A percentile compares a stretch with the other conserved stretches of the same genome.
These are phyloP conservation scores for Typhlichthys subterraneus DNA, from an alignment of 2,797 vertebrate species.

Conservation along the genomic window DNA sequence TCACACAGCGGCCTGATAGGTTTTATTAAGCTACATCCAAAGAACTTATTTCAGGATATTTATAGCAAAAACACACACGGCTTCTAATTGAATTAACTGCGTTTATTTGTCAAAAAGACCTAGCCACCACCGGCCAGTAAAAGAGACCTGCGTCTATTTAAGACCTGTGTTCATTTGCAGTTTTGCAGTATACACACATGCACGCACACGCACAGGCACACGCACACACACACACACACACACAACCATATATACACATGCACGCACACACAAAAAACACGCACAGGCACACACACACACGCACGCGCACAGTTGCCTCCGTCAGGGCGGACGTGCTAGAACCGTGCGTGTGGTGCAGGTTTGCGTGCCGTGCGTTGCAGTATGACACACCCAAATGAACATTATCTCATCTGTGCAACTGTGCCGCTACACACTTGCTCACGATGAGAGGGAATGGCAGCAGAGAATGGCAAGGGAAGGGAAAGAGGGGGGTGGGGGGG, in stretches of 20 bases:
- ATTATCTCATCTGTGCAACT: slow-evolving; percentile 59
- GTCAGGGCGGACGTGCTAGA: slow-evolving; percentile 45
- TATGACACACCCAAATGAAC: slow-evolving; percentile 75
- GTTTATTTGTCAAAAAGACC: too few species aligned
- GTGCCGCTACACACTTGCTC: slow-evolving; percentile 40
- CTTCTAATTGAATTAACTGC: too few species aligned
- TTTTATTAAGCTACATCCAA: too few species aligned
- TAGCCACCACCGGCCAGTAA: too few species aligned
- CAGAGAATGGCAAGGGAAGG: slow-evolving; percentile 24
- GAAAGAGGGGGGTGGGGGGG: background rate
- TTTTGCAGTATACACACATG: too few species aligned
- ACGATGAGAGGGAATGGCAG: slow-evolving; percentile 45
- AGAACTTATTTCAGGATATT: too few species aligned
- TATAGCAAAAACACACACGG: too few species aligned
- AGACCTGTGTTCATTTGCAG: too few species aligned
- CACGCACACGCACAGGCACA: too few species aligned
- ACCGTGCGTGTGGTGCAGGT: slow-evolving; percentile 63
- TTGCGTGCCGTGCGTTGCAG: slow-evolving; percentile 54
- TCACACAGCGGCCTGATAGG: background rate
- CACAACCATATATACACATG: too few species aligned
- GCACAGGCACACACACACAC: slow-evolving; percentile 26
- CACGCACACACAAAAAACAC: background rate
- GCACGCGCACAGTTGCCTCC: slow-evolving; percentile 5
- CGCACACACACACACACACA: too few species aligned
- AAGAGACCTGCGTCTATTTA: too few species aligned